Conservation (phyloP, 2,113 vertebrate genomes). For the Litocranius walleri region DNA sequence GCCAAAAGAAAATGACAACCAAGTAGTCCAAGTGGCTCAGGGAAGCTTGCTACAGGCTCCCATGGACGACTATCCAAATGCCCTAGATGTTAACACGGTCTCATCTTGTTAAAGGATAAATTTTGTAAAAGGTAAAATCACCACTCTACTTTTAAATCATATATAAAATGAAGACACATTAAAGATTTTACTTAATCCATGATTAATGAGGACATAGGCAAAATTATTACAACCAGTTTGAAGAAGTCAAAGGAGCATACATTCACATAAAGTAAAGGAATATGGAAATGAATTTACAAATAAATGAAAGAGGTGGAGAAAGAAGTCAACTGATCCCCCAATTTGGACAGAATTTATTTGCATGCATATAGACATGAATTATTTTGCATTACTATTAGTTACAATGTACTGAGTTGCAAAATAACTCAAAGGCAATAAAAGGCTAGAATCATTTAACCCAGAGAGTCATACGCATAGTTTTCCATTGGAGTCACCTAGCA, state of each 20-base stretch:
- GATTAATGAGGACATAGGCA: background rate
- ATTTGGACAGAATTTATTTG: background rate
- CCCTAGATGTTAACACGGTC: background rate
- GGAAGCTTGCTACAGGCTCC: background rate
- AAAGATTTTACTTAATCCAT: slow-evolving; percentile 35
- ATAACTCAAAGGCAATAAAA: background rate
- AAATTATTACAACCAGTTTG: background rate
- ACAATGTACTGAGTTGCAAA: background rate
- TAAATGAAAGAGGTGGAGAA: background rate
- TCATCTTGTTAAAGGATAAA: background rate
- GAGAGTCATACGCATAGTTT: background rate
- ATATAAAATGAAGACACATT: background rate
- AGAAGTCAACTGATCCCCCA: background rate
- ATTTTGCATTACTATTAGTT: background rate
- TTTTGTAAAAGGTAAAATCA: background rate
- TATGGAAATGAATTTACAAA: slow-evolving; percentile 26
- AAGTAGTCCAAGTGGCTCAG: background rate
- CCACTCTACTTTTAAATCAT: background rate
- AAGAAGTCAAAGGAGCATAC: background rate
- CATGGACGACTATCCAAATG: no score
- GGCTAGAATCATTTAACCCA: background rate
- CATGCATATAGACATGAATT: background rate
- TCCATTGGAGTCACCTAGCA: background rate
- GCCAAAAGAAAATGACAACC: background rate
- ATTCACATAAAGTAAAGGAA: background rate